These are phyloP conservation scores for Tubulanus polymorphus DNA, from an alignment of 2,888 invertebrate species.

Conservation along the genomic window DNA sequence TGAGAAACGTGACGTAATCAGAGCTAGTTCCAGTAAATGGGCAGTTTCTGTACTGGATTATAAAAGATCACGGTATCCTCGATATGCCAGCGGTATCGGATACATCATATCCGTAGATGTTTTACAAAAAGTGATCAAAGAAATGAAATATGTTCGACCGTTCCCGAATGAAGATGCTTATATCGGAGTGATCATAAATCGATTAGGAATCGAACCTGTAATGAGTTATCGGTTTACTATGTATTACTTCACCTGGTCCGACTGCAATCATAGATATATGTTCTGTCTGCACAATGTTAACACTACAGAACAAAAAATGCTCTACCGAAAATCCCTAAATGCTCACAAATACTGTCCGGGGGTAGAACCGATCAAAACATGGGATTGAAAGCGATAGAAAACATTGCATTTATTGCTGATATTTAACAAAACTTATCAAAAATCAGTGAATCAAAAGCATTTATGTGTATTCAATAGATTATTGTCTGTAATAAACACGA, in stretches of 20 bases:
- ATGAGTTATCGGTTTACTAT: slow-evolving; percentile 41
- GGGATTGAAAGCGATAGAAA: too few relatives aligned
- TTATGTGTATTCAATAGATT: too few relatives aligned
- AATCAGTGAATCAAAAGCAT: too few relatives aligned
- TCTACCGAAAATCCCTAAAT: too few relatives aligned
- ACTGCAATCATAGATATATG: slow-evolving; percentile 47
- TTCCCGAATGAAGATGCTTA: slow-evolving; percentile 52
- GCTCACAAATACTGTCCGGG: too few relatives aligned
- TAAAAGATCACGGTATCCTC: slow-evolving; percentile 32
- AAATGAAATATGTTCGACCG: slow-evolving; percentile 27
- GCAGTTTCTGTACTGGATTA: slow-evolving; percentile 35
- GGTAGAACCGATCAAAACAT: too few relatives aligned
- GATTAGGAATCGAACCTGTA: slow-evolving; percentile 31
- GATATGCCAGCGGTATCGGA: slow-evolving; percentile 48
- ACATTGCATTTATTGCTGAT: too few relatives aligned
- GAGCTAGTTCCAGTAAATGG: slow-evolving; percentile 25
- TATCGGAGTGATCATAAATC: slow-evolving; percentile 39
- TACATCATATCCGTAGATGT: slow-evolving; percentile 44
- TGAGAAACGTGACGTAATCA: background rate
- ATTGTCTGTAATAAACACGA: too few relatives aligned
- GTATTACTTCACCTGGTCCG: slow-evolving; percentile 31
- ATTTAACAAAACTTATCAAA: too few relatives aligned
- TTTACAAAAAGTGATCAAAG: slow-evolving; percentile 27
- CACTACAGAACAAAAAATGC: slow-evolving; percentile 30
- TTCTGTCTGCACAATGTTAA: slow-evolving; percentile 43